Base-by-base conservation (phyloP, 2,797 vertebrate species). In the Erethizon dorsatum region DNA sequence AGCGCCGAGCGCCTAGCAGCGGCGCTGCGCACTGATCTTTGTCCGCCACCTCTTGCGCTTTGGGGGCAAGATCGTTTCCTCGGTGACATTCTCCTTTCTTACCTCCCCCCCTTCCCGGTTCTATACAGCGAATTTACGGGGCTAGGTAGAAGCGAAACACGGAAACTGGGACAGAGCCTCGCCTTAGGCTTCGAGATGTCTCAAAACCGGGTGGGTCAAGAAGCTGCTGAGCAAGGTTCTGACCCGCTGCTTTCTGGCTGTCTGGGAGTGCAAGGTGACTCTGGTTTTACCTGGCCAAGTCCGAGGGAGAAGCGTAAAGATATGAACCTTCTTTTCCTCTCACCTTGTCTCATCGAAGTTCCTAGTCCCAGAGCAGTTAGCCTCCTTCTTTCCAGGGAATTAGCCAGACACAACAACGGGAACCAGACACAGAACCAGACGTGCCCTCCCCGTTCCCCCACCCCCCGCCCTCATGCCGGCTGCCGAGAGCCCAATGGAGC, bases 321-420 rank as follows among this genome's bases (percentile, higher is more conserved):
- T 20, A 33, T 2, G 18, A 52, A 37, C n/a, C 26, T 26, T 84
- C 69, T 59, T 18, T 33, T 14, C 37, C n/a, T 69, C 86, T 93
- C 92, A 91, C 85, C 95, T 96, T 88, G 73, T 86, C 93, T 96
- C 91, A 57, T 54, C 90, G 20, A 96, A 97, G 93, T 88, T 91
- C 88, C 65, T 2, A 17, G 61, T 73, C 82, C 65, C 54, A 8
- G 73, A 88, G 97, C 96, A 75, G 88, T n/a, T 80, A 85, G 80
- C 52, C 67, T 65, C 90, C 82, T 96, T 97, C 96, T 97, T 97
- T 97, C 96, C 97, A 97, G 87, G 94, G 97, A 97, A 97, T 97
- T 96, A 85, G 86, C 97, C 96, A 98, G 98, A 98, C 97, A 98
- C 98, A 98, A 98, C 98, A 97, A 97, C 90, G 56, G 75, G 88